Evolutionary conservation across 2,888 invertebrate genomes (phyloP).

Genomic region (Frankliniella intonsa): DNA sequence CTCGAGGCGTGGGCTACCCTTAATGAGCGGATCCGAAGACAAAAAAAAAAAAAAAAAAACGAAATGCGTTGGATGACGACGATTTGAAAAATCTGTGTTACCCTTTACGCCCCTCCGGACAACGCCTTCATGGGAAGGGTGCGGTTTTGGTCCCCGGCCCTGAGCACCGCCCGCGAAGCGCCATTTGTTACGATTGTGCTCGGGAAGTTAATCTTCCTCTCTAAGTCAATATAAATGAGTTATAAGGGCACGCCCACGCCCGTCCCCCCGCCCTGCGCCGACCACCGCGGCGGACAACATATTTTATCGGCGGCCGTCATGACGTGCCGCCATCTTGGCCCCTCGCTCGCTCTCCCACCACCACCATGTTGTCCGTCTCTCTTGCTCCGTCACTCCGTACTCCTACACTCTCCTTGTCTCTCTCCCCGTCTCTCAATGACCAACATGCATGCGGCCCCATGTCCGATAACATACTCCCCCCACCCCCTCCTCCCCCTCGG

Average conservation of each 20-base stretch:
- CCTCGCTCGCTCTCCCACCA: neutral
- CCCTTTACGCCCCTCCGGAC: neutral
- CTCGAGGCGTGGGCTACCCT: no score
- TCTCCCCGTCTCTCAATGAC: neutral
- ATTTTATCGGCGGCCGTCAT: conserved; percentile 2
- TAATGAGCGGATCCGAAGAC: neutral
- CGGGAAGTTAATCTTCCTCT: conserved; percentile 15
- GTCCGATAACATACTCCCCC: neutral
- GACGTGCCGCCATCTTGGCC: neutral
- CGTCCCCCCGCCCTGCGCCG: neutral
- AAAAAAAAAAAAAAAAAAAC: neutral
- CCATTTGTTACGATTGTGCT: neutral
- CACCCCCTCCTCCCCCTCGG: neutral
- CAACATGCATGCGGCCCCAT: neutral
- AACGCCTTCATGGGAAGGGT: no score
- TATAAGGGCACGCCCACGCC: conserved; percentile 20
- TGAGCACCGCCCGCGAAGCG: neutral
- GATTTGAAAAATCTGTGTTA: neutral
- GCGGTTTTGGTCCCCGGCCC: no score
- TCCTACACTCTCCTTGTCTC: neutral
- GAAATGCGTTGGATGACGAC: neutral
- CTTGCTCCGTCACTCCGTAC: neutral
- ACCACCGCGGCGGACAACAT: neutral
- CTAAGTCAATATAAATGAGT: conserved; percentile 25
- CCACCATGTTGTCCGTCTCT: neutral